Evolutionary conservation across 1,140 invertebrate species (phyloP).

Genomic region (Drosophila nebulosa): DNA sequence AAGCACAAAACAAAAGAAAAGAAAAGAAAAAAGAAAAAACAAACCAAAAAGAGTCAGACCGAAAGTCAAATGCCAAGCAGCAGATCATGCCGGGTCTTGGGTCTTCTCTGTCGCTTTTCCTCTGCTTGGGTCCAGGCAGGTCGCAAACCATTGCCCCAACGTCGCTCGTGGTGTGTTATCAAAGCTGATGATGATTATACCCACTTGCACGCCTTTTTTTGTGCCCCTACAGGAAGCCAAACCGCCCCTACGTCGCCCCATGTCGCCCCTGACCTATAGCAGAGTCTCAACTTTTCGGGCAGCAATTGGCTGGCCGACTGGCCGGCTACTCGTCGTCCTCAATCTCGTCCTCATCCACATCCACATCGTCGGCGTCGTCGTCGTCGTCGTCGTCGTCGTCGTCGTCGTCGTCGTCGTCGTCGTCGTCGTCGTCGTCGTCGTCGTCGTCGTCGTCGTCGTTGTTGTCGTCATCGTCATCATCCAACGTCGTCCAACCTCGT

Average conservation of each 20-base stretch:
- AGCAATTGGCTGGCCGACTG: constrained; percentile 60
- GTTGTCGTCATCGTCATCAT: background rate
- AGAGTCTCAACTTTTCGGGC: constrained; percentile 39
- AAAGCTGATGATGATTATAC: constrained; percentile 80
- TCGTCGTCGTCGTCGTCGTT: constrained; percentile 47
- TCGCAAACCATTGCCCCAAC: constrained; percentile 48
- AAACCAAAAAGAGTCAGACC: constrained; percentile 39
- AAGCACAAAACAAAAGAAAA: constrained; percentile 35
- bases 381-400: background rate
- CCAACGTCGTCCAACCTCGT: background rate
- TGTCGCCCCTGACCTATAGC: constrained; percentile 13
- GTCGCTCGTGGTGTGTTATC: constrained; percentile 76
- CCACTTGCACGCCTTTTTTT: constrained; percentile 78
- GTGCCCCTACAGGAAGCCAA: constrained; percentile 47
- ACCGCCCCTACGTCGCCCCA: constrained; percentile 22
- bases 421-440: constrained; percentile 15
- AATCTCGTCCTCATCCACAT: background rate
- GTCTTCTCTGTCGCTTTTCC: constrained; percentile 4
- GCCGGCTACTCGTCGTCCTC: constrained; percentile 39
- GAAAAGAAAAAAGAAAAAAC: constrained; percentile 10
- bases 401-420: constrained; percentile 17
- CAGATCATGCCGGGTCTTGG: constrained; percentile 61
- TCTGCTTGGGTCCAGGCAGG: constrained; percentile 49
- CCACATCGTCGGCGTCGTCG: constrained; percentile 15
- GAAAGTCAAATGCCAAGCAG: constrained; percentile 78